Percentiles rank a stretch among this genome's conserved stretches.
phyloP scores from a whole-genome alignment of 1,140 invertebrate genomes.

The Goniozus legneri region DNA sequence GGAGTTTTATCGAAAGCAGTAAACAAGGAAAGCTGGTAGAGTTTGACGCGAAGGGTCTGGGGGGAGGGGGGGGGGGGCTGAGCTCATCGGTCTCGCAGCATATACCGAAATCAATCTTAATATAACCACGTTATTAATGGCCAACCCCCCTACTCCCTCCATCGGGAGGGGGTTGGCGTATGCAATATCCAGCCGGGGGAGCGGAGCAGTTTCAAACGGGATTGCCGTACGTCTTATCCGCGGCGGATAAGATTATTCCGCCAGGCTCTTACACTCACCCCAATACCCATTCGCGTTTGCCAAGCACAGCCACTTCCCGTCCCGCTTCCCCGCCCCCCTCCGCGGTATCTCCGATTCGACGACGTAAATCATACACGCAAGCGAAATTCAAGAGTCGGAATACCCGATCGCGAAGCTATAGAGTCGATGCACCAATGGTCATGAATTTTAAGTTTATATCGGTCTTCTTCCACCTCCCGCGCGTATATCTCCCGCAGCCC shows the following conservation, averaged over 20 bases:
- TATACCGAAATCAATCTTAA: constrained; percentile 28
- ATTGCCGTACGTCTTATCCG: constrained; percentile 21
- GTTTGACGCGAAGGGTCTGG: constrained; percentile 17
- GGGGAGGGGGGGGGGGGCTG: constrained; percentile 10
- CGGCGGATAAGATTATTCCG: constrained; percentile 19
- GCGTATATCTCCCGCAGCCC: no score
- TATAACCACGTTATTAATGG: constrained; percentile 27
- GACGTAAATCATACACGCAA: constrained; percentile 6
- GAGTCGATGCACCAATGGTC: background rate
- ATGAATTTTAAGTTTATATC: background rate
- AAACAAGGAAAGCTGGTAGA: constrained; percentile 12
- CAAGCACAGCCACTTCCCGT: background rate
- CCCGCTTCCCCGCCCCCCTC: background rate
- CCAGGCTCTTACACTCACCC: no score
- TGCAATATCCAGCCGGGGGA: constrained; percentile 27
- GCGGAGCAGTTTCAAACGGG: constrained; percentile 27
- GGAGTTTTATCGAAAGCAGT: no score
- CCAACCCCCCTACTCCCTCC: no score
- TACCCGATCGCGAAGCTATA: background rate
- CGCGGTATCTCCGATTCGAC: constrained; percentile 9
- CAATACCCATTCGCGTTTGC: no score
- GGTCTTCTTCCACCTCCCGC: no score
- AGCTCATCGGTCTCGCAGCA: constrained; percentile 7
- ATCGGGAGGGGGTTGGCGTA: no score
- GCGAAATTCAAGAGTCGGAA: constrained; percentile 10